Evolutionary conservation across 2,113 vertebrate species (phyloP).

Genomic region (Calyptomena viridis): DNA sequence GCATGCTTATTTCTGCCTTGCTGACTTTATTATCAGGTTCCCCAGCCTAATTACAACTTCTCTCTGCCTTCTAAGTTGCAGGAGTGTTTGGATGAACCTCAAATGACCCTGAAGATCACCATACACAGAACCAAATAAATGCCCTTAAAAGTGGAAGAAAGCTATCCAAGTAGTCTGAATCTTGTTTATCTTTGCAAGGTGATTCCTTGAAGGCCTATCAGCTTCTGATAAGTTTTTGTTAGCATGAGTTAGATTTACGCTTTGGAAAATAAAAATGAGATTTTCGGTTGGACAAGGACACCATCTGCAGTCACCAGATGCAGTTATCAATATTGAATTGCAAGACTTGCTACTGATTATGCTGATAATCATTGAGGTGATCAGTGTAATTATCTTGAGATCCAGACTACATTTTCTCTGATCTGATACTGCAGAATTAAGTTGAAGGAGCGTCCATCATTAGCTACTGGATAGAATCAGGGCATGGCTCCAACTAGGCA

Average conservation of each 20-base stretch:
- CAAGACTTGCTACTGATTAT: slow-evolving; percentile 32
- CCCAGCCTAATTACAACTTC: slow-evolving; percentile 8
- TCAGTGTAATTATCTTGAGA: slow-evolving; percentile 52
- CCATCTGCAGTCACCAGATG: slow-evolving; percentile 50
- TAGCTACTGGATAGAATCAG: not conserved
- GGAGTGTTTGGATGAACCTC: not conserved
- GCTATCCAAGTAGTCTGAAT: not conserved
- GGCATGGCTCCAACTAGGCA: not conserved
- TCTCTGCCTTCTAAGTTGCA: not conserved
- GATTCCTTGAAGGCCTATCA: not conserved
- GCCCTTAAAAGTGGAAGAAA: not conserved
- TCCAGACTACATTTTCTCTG: not conserved
- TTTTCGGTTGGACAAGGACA: not conserved
- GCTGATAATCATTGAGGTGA: slow-evolving; percentile 32
- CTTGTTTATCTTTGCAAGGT: not conserved
- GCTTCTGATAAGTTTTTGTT: not conserved
- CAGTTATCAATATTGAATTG: slow-evolving; percentile 41
- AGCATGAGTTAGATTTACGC: not conserved
- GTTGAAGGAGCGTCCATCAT: not conserved
- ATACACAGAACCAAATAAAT: not conserved
- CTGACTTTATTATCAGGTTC: slow-evolving; percentile 44
- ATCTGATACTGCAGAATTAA: not conserved
- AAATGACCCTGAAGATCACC: not conserved
- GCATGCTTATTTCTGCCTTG: slow-evolving; percentile 15
- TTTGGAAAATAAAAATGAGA: not conserved